These are phyloP conservation scores for Rana temporaria DNA, from an alignment of 2,113 vertebrate species.

Conservation along the genomic window DNA sequence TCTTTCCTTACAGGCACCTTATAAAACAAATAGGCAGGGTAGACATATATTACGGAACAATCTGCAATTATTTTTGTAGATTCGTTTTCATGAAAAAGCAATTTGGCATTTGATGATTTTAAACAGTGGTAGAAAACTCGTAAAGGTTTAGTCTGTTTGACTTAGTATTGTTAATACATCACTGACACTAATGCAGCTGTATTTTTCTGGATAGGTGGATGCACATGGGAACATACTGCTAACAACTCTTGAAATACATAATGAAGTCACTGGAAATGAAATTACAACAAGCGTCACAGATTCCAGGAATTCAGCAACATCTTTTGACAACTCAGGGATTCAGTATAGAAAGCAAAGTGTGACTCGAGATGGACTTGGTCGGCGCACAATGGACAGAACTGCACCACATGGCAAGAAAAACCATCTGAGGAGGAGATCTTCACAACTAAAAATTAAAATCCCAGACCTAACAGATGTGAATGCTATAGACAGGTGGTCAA, in stretches of 20 bases:
- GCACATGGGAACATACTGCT: conserved; percentile 94
- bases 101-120: too few species aligned
- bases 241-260: conserved; percentile 95
- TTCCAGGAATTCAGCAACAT: conserved; percentile 86
- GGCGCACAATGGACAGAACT: conserved; percentile 80
- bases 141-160: too few species aligned
- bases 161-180: too few species aligned
- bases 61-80: too few species aligned
- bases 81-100: too few species aligned
- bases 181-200: neutral
- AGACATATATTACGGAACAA: too few species aligned
- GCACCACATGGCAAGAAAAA: conserved; percentile 80
- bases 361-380: conserved; percentile 73
- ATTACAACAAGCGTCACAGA: conserved; percentile 82
- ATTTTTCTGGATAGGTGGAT: conserved; percentile 81
- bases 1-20: too few species aligned
- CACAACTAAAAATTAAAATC: conserved; percentile 96
- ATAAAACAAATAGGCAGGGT: too few species aligned
- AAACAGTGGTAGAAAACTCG: too few species aligned
- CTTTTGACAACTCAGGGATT: conserved; percentile 91
- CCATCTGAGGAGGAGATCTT: conserved; percentile 89
- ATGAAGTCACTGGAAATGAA: conserved; percentile 89
- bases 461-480: conserved; percentile 97
- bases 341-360: conserved; percentile 90
- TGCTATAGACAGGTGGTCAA: conserved; percentile 95